Percentiles rank a stretch among this genome's conserved stretches.
Conservation (phyloP, 2,888 invertebrate genomes). For the Hedychridium roseum region DNA sequence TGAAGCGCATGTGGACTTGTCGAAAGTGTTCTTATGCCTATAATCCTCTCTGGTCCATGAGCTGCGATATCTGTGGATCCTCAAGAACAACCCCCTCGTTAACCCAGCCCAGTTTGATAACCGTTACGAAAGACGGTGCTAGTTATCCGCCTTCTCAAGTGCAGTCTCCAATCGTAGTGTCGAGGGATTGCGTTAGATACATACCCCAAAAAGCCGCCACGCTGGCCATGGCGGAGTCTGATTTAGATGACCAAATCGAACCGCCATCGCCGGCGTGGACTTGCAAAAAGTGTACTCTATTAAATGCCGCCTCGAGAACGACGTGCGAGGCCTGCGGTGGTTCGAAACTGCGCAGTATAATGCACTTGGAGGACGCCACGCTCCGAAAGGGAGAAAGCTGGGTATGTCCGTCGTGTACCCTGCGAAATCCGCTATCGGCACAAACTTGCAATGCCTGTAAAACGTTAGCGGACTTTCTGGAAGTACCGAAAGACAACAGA, state of each 20-base stretch:
- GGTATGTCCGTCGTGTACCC: constrained; percentile 76
- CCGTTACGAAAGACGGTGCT: constrained; percentile 69
- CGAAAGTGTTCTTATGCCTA: constrained; percentile 88
- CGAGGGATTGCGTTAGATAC: constrained; percentile 60
- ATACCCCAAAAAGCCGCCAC: constrained; percentile 62
- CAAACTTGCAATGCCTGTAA: constrained; percentile 80
- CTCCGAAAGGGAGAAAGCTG: constrained; percentile 78
- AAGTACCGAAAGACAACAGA: constrained; percentile 53
- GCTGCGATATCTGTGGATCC: constrained; percentile 85
- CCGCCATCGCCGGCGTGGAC: constrained; percentile 70
- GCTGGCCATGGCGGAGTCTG: constrained; percentile 57
- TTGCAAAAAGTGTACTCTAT: constrained; percentile 86
- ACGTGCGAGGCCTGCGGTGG: constrained; percentile 89
- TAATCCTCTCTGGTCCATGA: constrained; percentile 80
- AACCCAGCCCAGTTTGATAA: constrained; percentile 75
- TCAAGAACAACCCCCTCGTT: constrained; percentile 70
- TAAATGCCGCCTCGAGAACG: constrained; percentile 76
- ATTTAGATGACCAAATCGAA: constrained; percentile 73
- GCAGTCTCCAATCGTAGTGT: constrained; percentile 59
- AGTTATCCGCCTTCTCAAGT: constrained; percentile 54
- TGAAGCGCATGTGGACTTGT: constrained; percentile 84
- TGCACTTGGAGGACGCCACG: constrained; percentile 72
- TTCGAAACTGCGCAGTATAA: constrained; percentile 76
- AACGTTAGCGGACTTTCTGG: constrained; percentile 66
- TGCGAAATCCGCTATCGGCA: constrained; percentile 78